Conservation (phyloP, 2,797 vertebrate genomes). For the Balearica regulorum region DNA sequence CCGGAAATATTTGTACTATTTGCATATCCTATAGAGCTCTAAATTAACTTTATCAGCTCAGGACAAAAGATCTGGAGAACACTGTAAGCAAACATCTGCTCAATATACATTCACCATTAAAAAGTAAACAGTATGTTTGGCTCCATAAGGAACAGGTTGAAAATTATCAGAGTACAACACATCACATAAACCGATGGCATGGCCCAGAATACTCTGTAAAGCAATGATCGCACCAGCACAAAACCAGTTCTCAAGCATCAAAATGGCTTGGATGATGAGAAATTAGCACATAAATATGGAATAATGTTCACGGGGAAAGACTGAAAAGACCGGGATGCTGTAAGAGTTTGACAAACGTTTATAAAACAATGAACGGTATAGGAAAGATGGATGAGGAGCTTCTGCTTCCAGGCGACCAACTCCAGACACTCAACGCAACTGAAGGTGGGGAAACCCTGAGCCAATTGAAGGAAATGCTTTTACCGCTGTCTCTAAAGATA, state of each 20-base stretch:
- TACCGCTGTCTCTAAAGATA: neutral
- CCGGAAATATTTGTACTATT: neutral
- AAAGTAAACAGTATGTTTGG: slow-evolving; percentile 44
- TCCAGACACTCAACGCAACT: neutral
- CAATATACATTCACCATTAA: slow-evolving; percentile 43
- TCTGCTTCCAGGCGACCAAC: neutral
- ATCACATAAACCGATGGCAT: neutral
- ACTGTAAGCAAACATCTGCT: slow-evolving; percentile 65
- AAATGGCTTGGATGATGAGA: neutral
- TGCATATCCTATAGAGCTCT: slow-evolving; percentile 34
- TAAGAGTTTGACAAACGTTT: neutral
- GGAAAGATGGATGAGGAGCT: neutral
- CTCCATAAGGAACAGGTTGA: slow-evolving; percentile 56
- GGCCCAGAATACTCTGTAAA: neutral
- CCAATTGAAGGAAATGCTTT: neutral
- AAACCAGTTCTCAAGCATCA: neutral
- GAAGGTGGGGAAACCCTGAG: neutral
- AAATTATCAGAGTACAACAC: slow-evolving; percentile 34
- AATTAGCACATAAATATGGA: neutral
- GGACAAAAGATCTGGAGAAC: slow-evolving; percentile 57
- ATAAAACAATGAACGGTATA: neutral
- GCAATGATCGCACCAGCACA: neutral
- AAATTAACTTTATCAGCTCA: slow-evolving; percentile 45
- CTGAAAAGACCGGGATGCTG: neutral
- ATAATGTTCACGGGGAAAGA: neutral